phyloP scores from a whole-genome alignment of 2,888 invertebrate genomes.

The Lasioglossum leucozonium region DNA sequence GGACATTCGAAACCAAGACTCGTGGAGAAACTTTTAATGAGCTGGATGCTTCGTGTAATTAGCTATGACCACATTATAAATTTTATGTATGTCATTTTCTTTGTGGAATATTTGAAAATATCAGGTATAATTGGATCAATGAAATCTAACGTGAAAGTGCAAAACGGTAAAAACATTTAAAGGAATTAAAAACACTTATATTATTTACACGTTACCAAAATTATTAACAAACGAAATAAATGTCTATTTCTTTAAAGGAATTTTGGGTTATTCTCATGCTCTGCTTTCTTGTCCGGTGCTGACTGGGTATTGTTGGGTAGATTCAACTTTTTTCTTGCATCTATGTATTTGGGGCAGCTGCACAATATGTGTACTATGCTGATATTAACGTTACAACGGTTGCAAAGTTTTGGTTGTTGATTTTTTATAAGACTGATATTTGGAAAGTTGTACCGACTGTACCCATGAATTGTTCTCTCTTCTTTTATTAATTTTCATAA shows the following conservation, averaged over 20 bases:
- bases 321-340: not conserved
- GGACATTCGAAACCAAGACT: not conserved
- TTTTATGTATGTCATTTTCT: not conserved
- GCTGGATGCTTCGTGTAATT: not conserved
- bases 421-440: not conserved
- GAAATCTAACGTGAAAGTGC: too few species aligned
- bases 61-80: not conserved
- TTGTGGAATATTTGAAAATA: too few species aligned
- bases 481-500: not conserved
- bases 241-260: not conserved
- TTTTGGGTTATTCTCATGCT: not conserved
- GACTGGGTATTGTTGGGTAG: not conserved
- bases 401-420: not conserved
- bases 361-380: not conserved
- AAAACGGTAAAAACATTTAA: too few species aligned
- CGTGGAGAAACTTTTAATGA: not conserved
- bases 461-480: not conserved
- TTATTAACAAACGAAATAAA: not conserved
- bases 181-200: too few species aligned
- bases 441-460: not conserved
- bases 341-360: not conserved
- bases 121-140: too few species aligned
- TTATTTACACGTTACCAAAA: too few species aligned
- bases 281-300: not conserved
- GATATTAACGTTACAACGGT: conserved; percentile 4